These are phyloP conservation scores for Stenoptilia bipunctidactyla DNA, from an alignment of 2,888 invertebrate species.

Conservation along the genomic window DNA sequence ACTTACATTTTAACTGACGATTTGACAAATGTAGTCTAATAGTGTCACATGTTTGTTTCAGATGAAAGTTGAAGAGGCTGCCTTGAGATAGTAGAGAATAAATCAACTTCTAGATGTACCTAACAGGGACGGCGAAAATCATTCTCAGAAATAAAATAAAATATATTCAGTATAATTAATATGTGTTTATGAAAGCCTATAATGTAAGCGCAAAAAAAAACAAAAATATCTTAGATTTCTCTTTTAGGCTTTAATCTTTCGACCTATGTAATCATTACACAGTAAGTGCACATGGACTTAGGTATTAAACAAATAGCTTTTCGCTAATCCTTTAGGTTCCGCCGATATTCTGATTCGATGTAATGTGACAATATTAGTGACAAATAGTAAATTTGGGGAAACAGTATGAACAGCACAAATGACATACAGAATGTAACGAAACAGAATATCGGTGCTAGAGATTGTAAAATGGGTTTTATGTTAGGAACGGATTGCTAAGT, in stretches of 20 bases:
- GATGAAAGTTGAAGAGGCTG: conserved; percentile 70
- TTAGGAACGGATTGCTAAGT: conserved; percentile 27
- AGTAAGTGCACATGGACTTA: conserved; percentile 64
- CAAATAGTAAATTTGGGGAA: background rate
- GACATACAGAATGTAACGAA: background rate
- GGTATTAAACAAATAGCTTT: conserved; percentile 44
- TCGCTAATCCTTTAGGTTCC: conserved; percentile 34
- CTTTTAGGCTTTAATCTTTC: conserved; percentile 60
- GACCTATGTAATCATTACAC: conserved; percentile 57
- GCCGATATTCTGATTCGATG: conserved; percentile 1
- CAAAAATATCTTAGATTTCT: conserved; percentile 48
- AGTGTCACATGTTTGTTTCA: conserved; percentile 31
- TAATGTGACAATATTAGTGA: conserved; percentile 1
- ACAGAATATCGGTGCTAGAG: background rate
- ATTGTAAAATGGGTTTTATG: background rate
- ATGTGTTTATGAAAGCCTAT: conserved; percentile 63
- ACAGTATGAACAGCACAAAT: background rate
- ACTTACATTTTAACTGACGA: no score
- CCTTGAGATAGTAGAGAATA: conserved; percentile 51
- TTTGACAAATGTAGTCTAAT: background rate
- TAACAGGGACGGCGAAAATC: conserved; percentile 57
- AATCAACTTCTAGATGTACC: conserved; percentile 65
- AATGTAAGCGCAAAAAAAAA: conserved; percentile 58
- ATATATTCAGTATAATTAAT: conserved; percentile 56
- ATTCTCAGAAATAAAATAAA: conserved; percentile 53